Percentiles rank a stretch among this genome's conserved stretches.
These are phyloP conservation scores for Hymenopus coronatus DNA, from an alignment of 2,888 invertebrate genomes.

Conservation along the genomic window DNA sequence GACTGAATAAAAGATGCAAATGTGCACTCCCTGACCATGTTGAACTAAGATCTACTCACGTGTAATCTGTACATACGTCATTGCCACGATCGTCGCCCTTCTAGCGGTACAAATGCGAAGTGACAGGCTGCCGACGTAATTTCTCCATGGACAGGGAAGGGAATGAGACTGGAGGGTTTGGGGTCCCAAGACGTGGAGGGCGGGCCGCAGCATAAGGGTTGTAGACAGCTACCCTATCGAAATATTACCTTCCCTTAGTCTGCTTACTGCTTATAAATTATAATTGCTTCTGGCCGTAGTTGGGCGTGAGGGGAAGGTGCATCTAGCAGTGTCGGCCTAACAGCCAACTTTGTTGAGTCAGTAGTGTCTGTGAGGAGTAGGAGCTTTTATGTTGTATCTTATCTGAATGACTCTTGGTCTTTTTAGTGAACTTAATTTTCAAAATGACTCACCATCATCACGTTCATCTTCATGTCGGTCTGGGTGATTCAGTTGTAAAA, in stretches of 20 bases:
- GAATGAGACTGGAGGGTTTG: neutral
- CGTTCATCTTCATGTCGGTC: too few species aligned
- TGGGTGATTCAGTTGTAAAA: too few species aligned
- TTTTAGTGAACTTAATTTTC: too few species aligned
- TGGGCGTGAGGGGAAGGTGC: neutral
- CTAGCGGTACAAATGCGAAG: conserved; percentile 22
- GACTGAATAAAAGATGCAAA: neutral
- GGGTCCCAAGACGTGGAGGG: neutral
- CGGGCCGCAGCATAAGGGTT: neutral
- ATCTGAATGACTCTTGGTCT: too few species aligned
- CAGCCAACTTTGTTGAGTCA: too few species aligned
- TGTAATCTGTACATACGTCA: neutral
- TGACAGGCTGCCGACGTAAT: conserved; percentile 23
- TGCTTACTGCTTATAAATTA: neutral
- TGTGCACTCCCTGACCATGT: neutral
- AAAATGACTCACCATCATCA: too few species aligned
- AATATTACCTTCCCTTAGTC: neutral
- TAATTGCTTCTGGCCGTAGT: neutral
- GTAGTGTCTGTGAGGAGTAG: too few species aligned
- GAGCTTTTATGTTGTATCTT: too few species aligned
- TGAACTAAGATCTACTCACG: neutral
- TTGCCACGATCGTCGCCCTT: neutral
- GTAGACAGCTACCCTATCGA: neutral
- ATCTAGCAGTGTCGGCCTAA: neutral
- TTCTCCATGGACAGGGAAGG: neutral